Evolutionary conservation across 2,888 invertebrate genomes (phyloP).

Genomic region (Volucella inanis): DNA sequence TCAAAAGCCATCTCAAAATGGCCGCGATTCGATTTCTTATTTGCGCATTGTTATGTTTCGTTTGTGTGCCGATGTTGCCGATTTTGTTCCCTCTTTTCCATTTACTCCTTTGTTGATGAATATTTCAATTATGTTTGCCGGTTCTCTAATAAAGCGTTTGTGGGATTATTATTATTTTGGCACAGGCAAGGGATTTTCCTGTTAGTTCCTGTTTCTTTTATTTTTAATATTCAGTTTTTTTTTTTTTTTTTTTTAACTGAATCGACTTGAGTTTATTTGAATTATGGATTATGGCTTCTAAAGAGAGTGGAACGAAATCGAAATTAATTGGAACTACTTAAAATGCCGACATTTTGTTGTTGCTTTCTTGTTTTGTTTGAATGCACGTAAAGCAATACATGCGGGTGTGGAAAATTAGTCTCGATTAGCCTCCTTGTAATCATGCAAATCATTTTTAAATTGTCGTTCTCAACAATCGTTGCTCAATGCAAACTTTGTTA

Average conservation of each 20-base stretch:
- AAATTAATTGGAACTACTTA: slow-evolving; percentile 20
- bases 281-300: not conserved
- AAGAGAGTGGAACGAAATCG: not conserved
- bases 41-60: slow-evolving; percentile 70
- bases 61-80: slow-evolving; percentile 65
- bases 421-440: slow-evolving; percentile 8
- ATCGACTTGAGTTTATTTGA: not conserved
- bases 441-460: slow-evolving; percentile 24
- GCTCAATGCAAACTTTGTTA: not conserved
- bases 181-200: not conserved
- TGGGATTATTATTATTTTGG: slow-evolving; percentile 20
- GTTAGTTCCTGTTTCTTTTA: not conserved
- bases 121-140: slow-evolving; percentile 30
- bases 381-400: not conserved
- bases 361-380: no score
- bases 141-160: slow-evolving; percentile 19
- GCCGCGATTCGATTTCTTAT: slow-evolving; percentile 79
- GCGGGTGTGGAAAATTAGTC: slow-evolving; percentile 2
- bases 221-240: not conserved
- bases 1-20: slow-evolving; percentile 83
- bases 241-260: not conserved
- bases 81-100: slow-evolving; percentile 41
- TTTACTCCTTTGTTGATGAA: slow-evolving; percentile 35
- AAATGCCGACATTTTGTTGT: not conserved
- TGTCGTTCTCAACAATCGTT: slow-evolving; percentile 2